Evolutionary conservation across 2,888 invertebrate species (phyloP), one percentile per base, ranked within the genome.

Genomic region (Punctoribates punctum): DNA sequence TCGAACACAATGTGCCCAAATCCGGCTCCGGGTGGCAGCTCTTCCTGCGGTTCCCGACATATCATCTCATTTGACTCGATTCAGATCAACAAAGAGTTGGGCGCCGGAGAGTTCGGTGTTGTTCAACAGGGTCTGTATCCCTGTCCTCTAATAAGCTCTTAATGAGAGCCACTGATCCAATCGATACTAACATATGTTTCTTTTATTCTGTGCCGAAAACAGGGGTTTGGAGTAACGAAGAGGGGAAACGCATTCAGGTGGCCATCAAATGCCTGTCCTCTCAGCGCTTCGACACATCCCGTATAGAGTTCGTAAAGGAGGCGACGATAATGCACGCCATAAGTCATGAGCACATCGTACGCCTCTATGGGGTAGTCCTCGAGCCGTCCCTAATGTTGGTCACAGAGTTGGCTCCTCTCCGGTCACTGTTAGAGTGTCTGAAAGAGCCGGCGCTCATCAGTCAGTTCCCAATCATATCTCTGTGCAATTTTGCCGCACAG

Each of bases 251-350:
- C 92, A 90, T 94, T 81, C 93, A 94, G 88, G 97, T 97, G 77
- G 97, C 97, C 20, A 94, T 99, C 80, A 99, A 99, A 86, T 96
- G 96, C 84, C 86, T 99, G 76, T 93, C 93, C 62, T 89, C 94
- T 79, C 96, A 97, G 83, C 88, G 94, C 77, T 93, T 99, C 92
- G 93, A 96, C 81, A 93, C 94, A 80, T 96, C 96, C 84, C 94
- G 96, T 0, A 91, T 95, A 79, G 96, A 97, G 84, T 97, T 98
- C 85, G 86, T 98, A 73, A 97, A 97, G 84, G 98, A 99, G 85
- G 98, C 98, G 0, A 94, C 94, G 15, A 95, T 97, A 79, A 97
- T 99, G 97, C 96, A 98, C 84, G 90, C 93, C 79, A 95, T 98
- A 81, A 94, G 96, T 83, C 96, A 98, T 84, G 94, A 95, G 78